Percentiles rank a stretch among this genome's conserved stretches.
These are phyloP conservation scores for Promerops cafer DNA, from an alignment of 2,113 vertebrate species.

Conservation along the genomic window DNA sequence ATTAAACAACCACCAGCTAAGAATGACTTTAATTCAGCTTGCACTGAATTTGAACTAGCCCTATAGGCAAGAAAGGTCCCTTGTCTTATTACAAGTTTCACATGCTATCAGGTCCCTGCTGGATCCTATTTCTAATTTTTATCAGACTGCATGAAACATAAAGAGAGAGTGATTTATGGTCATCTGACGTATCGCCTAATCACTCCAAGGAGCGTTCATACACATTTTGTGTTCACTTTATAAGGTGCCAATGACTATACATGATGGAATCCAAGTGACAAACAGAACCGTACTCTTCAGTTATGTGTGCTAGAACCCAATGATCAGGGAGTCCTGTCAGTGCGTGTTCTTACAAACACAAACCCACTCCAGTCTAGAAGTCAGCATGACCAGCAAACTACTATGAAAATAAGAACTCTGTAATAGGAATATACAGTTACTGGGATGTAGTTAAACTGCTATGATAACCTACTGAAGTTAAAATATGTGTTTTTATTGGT, in stretches of 20 bases:
- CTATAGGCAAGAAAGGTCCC: conserved; percentile 7
- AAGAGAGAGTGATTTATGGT: conserved; percentile 18
- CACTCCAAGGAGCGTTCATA: background rate
- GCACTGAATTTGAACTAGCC: conserved; percentile 9
- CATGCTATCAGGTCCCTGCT: conserved; percentile 2
- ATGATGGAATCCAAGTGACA: conserved; percentile 1
- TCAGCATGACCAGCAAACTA: background rate
- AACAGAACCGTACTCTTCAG: background rate
- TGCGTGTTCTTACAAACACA: background rate
- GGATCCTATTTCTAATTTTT: conserved; percentile 39
- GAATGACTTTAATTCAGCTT: conserved; percentile 35
- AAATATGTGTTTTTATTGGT: conserved; percentile 18
- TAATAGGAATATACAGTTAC: background rate
- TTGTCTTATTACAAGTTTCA: conserved; percentile 34
- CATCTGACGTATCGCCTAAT: background rate
- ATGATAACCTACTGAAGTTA: background rate
- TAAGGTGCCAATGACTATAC: conserved; percentile 4
- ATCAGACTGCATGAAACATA: conserved; percentile 30
- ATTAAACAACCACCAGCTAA: background rate
- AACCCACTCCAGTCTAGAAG: background rate
- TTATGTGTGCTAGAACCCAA: background rate
- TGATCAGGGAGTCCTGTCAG: background rate
- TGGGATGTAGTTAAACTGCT: conserved; percentile 1
- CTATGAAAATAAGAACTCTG: background rate
- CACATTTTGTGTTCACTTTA: background rate